Evolutionary conservation across 1,140 invertebrate genomes (phyloP), one percentile per base, ranked within the genome.

Genomic region (Aphelinus atriplicis): DNA sequence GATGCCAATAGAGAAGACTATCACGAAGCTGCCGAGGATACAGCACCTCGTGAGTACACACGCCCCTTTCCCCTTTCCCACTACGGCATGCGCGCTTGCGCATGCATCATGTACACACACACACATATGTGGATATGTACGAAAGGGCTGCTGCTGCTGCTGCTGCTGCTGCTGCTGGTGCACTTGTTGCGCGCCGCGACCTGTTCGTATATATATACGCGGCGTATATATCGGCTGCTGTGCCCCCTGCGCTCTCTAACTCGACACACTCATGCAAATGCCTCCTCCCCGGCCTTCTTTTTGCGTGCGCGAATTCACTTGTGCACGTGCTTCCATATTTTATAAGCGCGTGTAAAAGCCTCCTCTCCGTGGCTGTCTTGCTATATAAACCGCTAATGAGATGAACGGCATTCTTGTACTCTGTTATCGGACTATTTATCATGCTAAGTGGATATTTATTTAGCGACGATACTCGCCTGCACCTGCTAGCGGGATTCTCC

Each of bases 11-110:
- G 87, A 88, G 72, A 88, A 88, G 67, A 84, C 88, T 45, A 88
- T 89, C 65, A 88, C 89, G 42, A 89, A 89, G 80, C 80, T 89
- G 61, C 89, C 89, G 60, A 85, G 89, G 81, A 86, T 89, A 83
- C 88, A 89, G 61, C 86, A 89, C 75, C 84, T 89, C 78, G 84
- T 89, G 69, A 86, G 86, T 80, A 58, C 53, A 26, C 26, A 26
- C 26, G 26, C 26, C 26, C 26, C 26, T 26, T 26, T 26, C 26
- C 26, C 26, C 26, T 26, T 26, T 26, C 26, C 26, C 26, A 26
- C 26, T 26, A 26, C 26, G 26, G 26, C 26, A 26, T 26, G 26
- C 26, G 26, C 26, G 26, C 26, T 26, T 26, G 26, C 26, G 26
- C 26, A 26, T 26, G 26, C 26, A 26, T 26, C 26, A 26, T 26